Evolutionary conservation across 1,140 invertebrate genomes (phyloP), one percentile per base, ranked within the genome.

Genomic region (Leptinotarsa defecta): DNA sequence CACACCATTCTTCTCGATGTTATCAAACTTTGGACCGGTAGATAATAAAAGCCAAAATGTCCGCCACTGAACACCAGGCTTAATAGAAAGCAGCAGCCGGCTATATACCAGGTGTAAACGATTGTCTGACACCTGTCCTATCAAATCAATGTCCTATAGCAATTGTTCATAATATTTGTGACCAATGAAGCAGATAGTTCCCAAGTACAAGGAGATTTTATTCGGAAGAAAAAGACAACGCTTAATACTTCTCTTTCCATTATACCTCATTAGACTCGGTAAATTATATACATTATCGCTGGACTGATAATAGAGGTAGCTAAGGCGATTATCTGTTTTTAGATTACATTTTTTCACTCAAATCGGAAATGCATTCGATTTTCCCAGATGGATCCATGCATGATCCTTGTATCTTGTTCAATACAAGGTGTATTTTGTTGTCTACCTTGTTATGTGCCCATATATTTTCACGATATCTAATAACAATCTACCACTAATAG

Each of bases 101-200:
- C 77, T 48, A 63, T 67, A 69, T 67, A 76, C 77, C 77, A 78
- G 77, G 77, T 78, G 77, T 76, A 76, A 76, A 34, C 15, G 19
- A 71, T 71, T 68, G 43, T 71, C n/a, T 73, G 69, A 76, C 77
- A 78, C 77, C 77, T 78, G 77, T 76, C 77, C 74, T 73, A 70
- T 76, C 63, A 78, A 75, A 78, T 78, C 77, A 78, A 74, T 73
- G 76, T 77, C 72, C 76, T 77, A 77, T 68, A 67, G 72, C 72
- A 73, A 73, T 77, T 77, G 71, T 77, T 77, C 76, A 72, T 71
- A 48, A 52, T 52, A 72, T 49, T 76, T 71, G 67, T 71, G 64
- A 67, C 64, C 64, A 71, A 72, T 76, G 49, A 67, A 48, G 71
- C 43, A 43, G 27, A 48, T 43, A 73, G 27, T 17, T 62, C 52